Conservation (phyloP, 2,113 vertebrate genomes). For the Rhinopomastus cyanomelas region DNA sequence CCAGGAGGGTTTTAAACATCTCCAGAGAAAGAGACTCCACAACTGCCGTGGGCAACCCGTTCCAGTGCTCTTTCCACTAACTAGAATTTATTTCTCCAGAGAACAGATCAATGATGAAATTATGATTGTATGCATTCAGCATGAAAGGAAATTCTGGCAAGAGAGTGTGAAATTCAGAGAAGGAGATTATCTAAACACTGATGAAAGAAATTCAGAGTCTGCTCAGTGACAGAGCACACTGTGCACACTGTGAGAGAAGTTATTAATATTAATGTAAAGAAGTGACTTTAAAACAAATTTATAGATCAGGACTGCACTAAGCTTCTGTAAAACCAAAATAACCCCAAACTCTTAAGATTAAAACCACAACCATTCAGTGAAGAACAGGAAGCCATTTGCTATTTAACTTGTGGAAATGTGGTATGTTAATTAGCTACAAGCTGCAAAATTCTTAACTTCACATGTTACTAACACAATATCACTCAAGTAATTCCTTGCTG, state of each 20-base stretch:
- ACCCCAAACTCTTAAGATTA: background rate
- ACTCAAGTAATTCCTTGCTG: background rate
- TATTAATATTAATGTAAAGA: background rate
- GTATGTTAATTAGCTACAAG: background rate
- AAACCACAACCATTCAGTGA: background rate
- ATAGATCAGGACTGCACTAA: background rate
- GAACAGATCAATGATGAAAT: background rate
- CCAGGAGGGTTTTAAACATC: too few species aligned
- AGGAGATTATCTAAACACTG: background rate
- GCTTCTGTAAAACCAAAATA: background rate
- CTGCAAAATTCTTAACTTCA: background rate
- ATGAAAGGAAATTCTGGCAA: background rate
- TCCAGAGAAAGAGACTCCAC: too few species aligned
- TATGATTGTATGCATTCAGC: background rate
- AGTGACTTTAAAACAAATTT: background rate
- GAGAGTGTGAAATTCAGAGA: background rate
- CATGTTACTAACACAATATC: background rate
- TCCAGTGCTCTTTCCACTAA: too few species aligned
- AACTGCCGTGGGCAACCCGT: too few species aligned
- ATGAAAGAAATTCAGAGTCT: background rate
- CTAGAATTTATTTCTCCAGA: background rate
- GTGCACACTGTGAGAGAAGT: background rate
- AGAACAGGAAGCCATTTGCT: background rate
- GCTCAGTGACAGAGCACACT: background rate
- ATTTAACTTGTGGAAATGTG: background rate